Conservation (phyloP, 2,888 invertebrate genomes). For the Lissocephala sabroskyi region DNA sequence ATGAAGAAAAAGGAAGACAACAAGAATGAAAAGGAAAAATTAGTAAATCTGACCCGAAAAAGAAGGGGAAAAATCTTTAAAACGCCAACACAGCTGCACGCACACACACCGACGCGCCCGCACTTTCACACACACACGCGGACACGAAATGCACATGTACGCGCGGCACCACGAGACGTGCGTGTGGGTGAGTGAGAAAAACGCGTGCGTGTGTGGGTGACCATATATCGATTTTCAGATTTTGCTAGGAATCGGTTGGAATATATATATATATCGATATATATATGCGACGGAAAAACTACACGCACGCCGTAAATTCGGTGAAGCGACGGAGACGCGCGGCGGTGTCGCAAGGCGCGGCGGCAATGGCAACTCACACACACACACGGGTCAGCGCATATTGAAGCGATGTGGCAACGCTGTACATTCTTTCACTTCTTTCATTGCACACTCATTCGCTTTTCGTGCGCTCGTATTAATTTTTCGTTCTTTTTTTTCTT, state of each 20-base stretch:
- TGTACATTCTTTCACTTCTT: conserved; percentile 59
- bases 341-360: not conserved
- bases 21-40: not conserved
- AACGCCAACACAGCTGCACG: too few relatives aligned
- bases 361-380: conserved; percentile 18
- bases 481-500: conserved; percentile 48
- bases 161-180: too few relatives aligned
- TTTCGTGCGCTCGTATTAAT: conserved; percentile 42
- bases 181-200: conserved; percentile 33
- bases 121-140: too few relatives aligned
- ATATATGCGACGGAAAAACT: conserved; percentile 3
- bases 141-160: too few relatives aligned
- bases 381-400: conserved; percentile 28
- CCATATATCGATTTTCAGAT: conserved; percentile 16
- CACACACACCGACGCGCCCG: too few relatives aligned
- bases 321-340: not conserved
- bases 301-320: too few relatives aligned
- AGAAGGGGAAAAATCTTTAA: not conserved
- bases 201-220: conserved; percentile 30
- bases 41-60: conserved; percentile 13
- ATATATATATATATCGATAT: conserved; percentile 5
- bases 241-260: conserved; percentile 30
- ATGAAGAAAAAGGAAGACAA: not conserved
- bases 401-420: conserved; percentile 46
- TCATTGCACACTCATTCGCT: conserved; percentile 61